Conservation (phyloP, 2,113 vertebrate species). For the Aleadryas rufinucha region DNA sequence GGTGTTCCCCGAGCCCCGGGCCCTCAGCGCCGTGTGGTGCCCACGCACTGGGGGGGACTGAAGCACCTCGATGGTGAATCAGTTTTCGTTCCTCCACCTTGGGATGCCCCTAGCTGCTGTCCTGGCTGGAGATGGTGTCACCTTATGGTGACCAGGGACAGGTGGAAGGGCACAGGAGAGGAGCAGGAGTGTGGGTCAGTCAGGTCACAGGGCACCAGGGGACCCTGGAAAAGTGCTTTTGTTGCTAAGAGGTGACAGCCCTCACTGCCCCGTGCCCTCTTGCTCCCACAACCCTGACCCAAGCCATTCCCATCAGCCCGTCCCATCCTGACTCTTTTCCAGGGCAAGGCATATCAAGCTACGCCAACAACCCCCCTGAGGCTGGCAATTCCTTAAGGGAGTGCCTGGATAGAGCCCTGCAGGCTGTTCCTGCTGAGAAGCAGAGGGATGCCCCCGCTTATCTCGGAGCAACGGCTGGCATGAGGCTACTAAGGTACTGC, state of each 20-base stretch:
- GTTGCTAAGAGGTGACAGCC: neutral
- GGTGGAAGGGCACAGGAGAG: neutral
- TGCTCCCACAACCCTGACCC: neutral
- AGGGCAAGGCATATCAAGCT: slow-evolving; percentile 71
- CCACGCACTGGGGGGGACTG: neutral
- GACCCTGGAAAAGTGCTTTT: neutral
- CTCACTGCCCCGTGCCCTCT: neutral
- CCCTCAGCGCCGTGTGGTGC: fast-evolving
- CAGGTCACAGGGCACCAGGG: neutral
- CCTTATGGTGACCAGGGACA: neutral
- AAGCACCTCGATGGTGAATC: neutral
- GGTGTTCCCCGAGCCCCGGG: neutral
- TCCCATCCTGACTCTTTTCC: neutral
- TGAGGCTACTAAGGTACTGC: slow-evolving; percentile 83
- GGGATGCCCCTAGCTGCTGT: neutral
- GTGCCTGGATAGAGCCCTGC: slow-evolving; percentile 76
- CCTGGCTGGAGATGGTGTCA: neutral
- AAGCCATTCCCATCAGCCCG: neutral
- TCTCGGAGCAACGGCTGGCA: slow-evolving; percentile 87
- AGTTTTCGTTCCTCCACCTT: neutral
- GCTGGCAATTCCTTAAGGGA: slow-evolving; percentile 58
- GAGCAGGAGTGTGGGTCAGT: fast-evolving
- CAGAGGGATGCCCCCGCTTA: slow-evolving; percentile 75
- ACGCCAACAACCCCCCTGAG: neutral
- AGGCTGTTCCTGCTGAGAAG: slow-evolving; percentile 68